Percentiles rank a stretch among this genome's conserved stretches.
These are phyloP conservation scores for Parotia lawesii DNA, from an alignment of 2,113 vertebrate species.

Conservation along the genomic window DNA sequence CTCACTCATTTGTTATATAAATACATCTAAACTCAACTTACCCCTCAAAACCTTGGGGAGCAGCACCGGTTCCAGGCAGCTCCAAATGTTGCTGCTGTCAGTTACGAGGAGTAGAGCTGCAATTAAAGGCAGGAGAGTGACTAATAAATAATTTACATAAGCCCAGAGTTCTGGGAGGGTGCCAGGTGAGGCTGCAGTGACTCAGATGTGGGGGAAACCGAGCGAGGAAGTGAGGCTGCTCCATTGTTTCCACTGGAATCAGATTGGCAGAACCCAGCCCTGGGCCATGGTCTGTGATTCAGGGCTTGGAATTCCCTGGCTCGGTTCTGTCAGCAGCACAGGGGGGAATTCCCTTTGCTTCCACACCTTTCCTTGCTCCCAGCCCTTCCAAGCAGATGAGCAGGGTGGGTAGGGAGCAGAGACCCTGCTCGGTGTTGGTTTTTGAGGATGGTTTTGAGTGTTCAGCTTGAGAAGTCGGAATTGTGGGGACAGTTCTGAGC, in stretches of 20 bases:
- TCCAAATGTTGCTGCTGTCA: background rate
- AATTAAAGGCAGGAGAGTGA: slow-evolving; percentile 12
- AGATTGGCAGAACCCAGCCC: background rate
- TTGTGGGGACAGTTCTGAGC: background rate
- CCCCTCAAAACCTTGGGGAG: background rate
- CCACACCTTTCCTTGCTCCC: background rate
- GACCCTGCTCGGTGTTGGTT: rapidly evolving
- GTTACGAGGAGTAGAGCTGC: background rate
- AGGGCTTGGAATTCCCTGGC: background rate
- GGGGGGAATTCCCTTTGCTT: rapidly evolving
- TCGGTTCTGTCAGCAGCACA: rapidly evolving
- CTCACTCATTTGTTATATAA: background rate
- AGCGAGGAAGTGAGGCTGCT: background rate
- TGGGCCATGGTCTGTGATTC: rapidly evolving
- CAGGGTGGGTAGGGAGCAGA: background rate
- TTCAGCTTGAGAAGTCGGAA: background rate
- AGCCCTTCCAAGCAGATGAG: too few relatives aligned
- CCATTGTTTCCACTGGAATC: background rate
- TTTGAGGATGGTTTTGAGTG: background rate
- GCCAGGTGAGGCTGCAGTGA: background rate
- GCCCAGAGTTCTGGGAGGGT: background rate
- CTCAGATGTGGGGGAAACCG: background rate
- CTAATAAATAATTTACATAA: slow-evolving; percentile 29
- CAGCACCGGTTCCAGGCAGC: background rate
- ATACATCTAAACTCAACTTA: background rate